These are phyloP conservation scores for Selene dorsalis DNA, from an alignment of 2,797 vertebrate species.

Conservation along the genomic window DNA sequence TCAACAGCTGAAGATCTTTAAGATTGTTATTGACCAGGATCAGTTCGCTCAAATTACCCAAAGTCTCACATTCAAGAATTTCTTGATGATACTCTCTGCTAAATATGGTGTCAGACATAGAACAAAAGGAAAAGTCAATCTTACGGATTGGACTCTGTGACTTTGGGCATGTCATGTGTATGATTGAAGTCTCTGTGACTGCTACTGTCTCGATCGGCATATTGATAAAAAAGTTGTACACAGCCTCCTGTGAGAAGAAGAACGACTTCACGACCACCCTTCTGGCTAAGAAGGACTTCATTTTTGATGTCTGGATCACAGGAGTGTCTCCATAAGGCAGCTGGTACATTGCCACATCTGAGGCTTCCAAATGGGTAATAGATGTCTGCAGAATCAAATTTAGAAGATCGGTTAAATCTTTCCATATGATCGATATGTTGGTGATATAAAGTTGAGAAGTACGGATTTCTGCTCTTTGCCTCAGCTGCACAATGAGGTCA, in stretches of 20 bases:
- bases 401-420: conserved; percentile 58
- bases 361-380: conserved; percentile 66
- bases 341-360: not conserved
- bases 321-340: fast-evolving
- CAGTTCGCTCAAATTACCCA: conserved; percentile 80
- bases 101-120: conserved; percentile 88
- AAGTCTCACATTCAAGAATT: conserved; percentile 78
- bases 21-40: conserved; percentile 86
- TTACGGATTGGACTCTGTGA: conserved; percentile 78
- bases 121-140: conserved; percentile 87
- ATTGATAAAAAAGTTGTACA: conserved; percentile 86
- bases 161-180: conserved; percentile 90
- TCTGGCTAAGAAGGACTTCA: conserved; percentile 79
- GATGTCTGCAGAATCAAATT: conserved; percentile 78
- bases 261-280: conserved; percentile 62
- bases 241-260: conserved; percentile 77
- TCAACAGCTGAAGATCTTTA: conserved; percentile 79
- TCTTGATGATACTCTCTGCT: conserved; percentile 30
- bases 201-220: conserved; percentile 84
- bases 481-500: conserved; percentile 59
- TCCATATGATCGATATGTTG: conserved; percentile 80
- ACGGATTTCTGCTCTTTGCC: conserved; percentile 52
- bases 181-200: conserved; percentile 80
- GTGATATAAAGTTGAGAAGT: conserved; percentile 82
- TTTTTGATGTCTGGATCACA: not conserved